Evolutionary conservation across 2,113 vertebrate genomes (phyloP), one percentile per base, ranked within the genome.

Genomic region (Bubalus kerabau): DNA sequence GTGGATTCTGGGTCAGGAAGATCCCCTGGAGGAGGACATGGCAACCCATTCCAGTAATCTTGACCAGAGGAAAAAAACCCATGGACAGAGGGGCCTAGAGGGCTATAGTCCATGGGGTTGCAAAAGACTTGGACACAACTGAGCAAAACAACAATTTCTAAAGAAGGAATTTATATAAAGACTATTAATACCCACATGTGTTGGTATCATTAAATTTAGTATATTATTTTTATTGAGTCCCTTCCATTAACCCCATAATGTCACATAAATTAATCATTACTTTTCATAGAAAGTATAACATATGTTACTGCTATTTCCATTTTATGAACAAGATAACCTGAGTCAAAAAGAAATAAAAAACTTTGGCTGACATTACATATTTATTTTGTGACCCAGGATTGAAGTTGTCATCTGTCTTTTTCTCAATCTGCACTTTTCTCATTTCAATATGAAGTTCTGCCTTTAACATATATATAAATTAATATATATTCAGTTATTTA

Each of bases 341-440:
- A 85, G 54, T 62, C 6, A 81, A 40, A 57, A 90, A 85, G 16
- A 95, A 62, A 83, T 64, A 91, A 60, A 11, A n/a, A n/a, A 32
- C 8, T 46, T 62, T 26, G 24, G 36, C 30, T 89, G 14, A 40
- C 67, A 40, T 56, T 57, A 62, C 10, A 30, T 92, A 76, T 82
- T 86, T 90, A 50, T 24, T 40, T 40, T 57, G 80, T 92, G 26
- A 74, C 5, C 40, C 6, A 78, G n/a, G 76, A 86, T 85, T 93
- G 43, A 94, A 48, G 32, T 95, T 94, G 83, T 1, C 36, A 48
- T 90, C 74, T 86, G 90, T 97, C 57, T 96, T 96, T 97, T 94
- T 96, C 0, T 3, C 97, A 85, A 57, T 95, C 96, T 95, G 97
- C 83, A 74, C 57, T 96, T 91, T 93, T 81, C 5, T 10, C 3